Base-by-base conservation (phyloP, 2,113 vertebrate species). In the Coturnix japonica region DNA sequence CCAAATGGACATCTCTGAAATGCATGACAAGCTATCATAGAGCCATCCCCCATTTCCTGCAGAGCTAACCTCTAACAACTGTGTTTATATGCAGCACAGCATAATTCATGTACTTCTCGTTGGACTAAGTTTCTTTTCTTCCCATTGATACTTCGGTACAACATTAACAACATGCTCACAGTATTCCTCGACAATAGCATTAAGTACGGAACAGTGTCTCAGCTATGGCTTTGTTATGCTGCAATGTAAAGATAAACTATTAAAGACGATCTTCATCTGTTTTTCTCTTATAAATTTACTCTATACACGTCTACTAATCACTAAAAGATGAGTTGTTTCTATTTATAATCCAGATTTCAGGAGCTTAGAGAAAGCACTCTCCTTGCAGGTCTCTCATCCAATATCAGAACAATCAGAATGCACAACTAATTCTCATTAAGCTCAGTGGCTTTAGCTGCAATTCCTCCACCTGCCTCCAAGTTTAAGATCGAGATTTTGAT, bases 281-380 rank as follows among this genome's bases (percentile, higher is more conserved):
- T 13, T 31, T 46, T 39, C 85, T 77, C 56, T 91, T 88, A 43
- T 26, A 9, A 91, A 73, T 78, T 90, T 88, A 80, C 39, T 35
- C 11, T 60, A 79, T 77, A 70, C 43, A 49, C 65, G 60, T 16
- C 21, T 85, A 67, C 21, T 76, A 92, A 77, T 81, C 74, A 81
- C 93, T 80, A 79, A 95, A 89, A 88, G 75, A 90, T 69, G 9
- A 96, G 85, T 94, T 78, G 69, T 72, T 89, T 95, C 94, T 93
- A 61, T 86, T 96, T 88, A 93, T 82, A 87, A 76, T 46, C 66
- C 59, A 89, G 63, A 89, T 81, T 91, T 96, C 18, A 85, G 86
- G 73, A 93, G 73, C 65, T 94, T 94, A 94, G 83, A 20, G 71
- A 89, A 94, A 93, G 37, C 39, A 94, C 88, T 96, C 94, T 92